Percentiles rank a stretch among this genome's conserved stretches.
phyloP scores from a whole-genome alignment of 2,888 invertebrate species.

The Pandemis heparana region DNA sequence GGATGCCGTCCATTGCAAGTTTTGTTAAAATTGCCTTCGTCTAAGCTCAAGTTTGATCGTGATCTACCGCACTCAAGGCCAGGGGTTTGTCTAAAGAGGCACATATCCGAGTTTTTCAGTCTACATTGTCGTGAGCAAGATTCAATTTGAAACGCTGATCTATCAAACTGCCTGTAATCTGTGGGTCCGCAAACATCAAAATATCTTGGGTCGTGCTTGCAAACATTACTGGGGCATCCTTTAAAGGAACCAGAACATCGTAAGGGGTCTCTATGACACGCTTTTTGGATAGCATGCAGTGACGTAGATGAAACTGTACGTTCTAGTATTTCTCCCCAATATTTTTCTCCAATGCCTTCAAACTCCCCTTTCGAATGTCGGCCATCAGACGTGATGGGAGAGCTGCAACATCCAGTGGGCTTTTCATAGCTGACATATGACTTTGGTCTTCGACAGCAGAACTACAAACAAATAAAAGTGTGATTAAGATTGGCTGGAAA shows the following conservation, averaged over 20 bases:
- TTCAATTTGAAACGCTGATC: slow-evolving; percentile 81
- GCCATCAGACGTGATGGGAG: slow-evolving; percentile 79
- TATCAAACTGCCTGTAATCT: slow-evolving; percentile 77
- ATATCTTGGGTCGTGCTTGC: slow-evolving; percentile 78
- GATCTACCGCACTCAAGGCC: slow-evolving; percentile 78
- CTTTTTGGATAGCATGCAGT: slow-evolving; percentile 88
- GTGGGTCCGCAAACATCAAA: slow-evolving; percentile 76
- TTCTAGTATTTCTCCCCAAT: slow-evolving; percentile 92
- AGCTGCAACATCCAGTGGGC: slow-evolving; percentile 79
- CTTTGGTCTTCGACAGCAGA: slow-evolving; percentile 77
- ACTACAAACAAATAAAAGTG: slow-evolving; percentile 53
- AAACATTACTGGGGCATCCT: slow-evolving; percentile 72
- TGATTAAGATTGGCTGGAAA: neutral
- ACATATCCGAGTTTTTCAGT: slow-evolving; percentile 79
- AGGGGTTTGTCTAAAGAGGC: slow-evolving; percentile 76
- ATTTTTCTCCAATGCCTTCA: slow-evolving; percentile 89
- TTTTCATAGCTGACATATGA: slow-evolving; percentile 77
- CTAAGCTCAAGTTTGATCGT: slow-evolving; percentile 80
- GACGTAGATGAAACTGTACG: slow-evolving; percentile 91
- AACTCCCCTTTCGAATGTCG: slow-evolving; percentile 85
- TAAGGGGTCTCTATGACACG: slow-evolving; percentile 76
- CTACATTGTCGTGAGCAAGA: slow-evolving; percentile 80
- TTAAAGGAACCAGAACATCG: slow-evolving; percentile 80
- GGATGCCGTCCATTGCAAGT: slow-evolving; percentile 80
- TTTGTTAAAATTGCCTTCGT: slow-evolving; percentile 81